Conservation (phyloP, 1,140 invertebrate genomes). For the Dinoponera quadriceps region DNA sequence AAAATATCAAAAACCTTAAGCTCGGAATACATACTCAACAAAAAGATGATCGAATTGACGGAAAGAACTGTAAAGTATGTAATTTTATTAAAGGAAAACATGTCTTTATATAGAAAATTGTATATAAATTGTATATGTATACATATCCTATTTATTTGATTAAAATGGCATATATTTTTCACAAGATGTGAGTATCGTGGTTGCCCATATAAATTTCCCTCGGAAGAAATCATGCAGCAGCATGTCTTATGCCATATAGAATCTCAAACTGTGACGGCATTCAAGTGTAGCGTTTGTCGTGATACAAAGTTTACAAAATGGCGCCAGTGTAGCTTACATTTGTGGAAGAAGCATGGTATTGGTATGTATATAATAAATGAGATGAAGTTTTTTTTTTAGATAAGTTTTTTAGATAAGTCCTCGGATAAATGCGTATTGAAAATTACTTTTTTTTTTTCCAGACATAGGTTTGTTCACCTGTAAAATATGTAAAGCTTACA, state of each 20-base stretch:
- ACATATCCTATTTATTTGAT: not conserved
- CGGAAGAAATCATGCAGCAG: conserved; percentile 82
- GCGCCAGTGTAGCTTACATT: conserved; percentile 88
- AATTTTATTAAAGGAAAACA: conserved; percentile 13
- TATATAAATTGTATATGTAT: not conserved
- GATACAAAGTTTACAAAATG: conserved; percentile 86
- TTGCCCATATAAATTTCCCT: conserved; percentile 86
- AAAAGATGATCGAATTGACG: conserved; percentile 76
- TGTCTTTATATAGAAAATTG: conserved; percentile 5
- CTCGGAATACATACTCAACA: conserved; percentile 69
- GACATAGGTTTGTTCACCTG: conserved; percentile 89
- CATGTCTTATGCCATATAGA: conserved; percentile 86
- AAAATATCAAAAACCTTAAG: conserved; percentile 67
- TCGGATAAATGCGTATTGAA: not conserved
- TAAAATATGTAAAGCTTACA: conserved; percentile 87
- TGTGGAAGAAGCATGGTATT: conserved; percentile 89
- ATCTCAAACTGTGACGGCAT: conserved; percentile 77
- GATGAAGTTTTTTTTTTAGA: not conserved
- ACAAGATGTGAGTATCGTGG: conserved; percentile 84
- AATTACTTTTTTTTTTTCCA: conserved; percentile 55
- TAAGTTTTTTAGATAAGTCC: not conserved
- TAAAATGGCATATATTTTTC: conserved; percentile 52
- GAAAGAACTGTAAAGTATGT: conserved; percentile 79
- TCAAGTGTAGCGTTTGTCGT: conserved; percentile 86
- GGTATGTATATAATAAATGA: conserved; percentile 67